A percentile compares a stretch with the other conserved stretches of the same genome.
phyloP scores from a whole-genome alignment of 2,113 vertebrate genomes.

The Megaceryle maxima region DNA sequence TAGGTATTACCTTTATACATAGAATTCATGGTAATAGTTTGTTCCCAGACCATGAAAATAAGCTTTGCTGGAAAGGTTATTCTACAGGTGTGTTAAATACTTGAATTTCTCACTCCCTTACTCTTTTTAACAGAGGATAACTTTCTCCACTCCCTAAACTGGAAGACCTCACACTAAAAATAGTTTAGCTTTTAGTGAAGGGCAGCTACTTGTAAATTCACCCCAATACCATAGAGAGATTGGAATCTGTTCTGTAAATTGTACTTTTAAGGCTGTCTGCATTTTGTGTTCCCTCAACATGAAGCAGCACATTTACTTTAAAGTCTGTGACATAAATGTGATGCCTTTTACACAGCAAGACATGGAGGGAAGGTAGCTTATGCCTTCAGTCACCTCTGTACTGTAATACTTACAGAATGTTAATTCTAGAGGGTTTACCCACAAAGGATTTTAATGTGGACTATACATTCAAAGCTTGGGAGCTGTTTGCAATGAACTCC shows the following conservation, averaged over 20 bases:
- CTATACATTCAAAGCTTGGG: neutral
- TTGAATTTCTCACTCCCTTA: neutral
- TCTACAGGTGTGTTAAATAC: neutral
- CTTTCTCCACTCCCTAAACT: neutral
- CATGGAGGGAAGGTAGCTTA: neutral
- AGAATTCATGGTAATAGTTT: neutral
- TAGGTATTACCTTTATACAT: neutral
- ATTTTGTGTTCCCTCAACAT: neutral
- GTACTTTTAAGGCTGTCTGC: neutral
- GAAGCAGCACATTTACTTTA: neutral
- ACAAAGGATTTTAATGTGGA: neutral
- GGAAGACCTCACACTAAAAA: neutral
- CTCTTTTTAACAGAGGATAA: neutral
- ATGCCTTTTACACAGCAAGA: neutral
- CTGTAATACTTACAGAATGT: neutral
- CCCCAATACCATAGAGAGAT: neutral
- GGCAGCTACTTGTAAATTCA: neutral
- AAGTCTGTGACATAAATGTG: neutral
- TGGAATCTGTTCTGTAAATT: neutral
- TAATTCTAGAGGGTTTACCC: conserved; percentile 17
- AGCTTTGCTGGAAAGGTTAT: neutral
- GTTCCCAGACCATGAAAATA: neutral
- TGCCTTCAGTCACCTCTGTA: neutral
- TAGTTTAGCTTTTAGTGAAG: neutral
- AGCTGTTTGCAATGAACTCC: neutral